A percentile compares a stretch with the other conserved stretches of the same genome.
Evolutionary conservation across 2,797 vertebrate species (phyloP).

Genomic region (Sebastes iracundus): DNA sequence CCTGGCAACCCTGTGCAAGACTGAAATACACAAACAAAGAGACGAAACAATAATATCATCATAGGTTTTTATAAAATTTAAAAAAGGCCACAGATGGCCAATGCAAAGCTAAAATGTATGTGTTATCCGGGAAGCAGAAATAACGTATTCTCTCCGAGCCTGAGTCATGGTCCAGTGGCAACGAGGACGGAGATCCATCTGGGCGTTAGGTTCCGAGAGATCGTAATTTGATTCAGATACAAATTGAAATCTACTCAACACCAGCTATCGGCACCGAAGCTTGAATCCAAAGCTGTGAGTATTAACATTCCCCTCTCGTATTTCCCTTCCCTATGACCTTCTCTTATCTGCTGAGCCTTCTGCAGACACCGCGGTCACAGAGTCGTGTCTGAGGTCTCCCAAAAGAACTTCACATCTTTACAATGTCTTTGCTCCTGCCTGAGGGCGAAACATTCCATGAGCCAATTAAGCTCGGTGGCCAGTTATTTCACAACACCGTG

Average conservation of each 20-base stretch:
- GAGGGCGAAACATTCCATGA: background rate
- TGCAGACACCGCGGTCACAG: background rate
- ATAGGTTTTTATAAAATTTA: background rate
- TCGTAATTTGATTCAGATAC: constrained; percentile 12
- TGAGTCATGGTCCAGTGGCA: background rate
- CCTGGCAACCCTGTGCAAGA: background rate
- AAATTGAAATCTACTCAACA: background rate
- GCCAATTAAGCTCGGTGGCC: background rate
- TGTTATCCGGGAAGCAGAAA: background rate
- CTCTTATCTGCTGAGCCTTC: constrained; percentile 4
- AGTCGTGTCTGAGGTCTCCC: constrained; percentile 6
- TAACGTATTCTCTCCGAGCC: background rate
- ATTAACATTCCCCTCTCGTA: background rate
- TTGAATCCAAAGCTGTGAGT: background rate
- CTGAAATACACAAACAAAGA: background rate
- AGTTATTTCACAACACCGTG: background rate
- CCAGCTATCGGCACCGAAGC: background rate
- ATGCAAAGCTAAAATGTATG: background rate
- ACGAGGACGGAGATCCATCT: background rate
- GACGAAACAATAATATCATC: background rate
- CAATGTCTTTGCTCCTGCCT: background rate
- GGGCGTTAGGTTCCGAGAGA: background rate
- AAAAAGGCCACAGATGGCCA: background rate
- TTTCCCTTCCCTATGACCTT: background rate
- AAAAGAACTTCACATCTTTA: background rate